Evolutionary conservation across 2,797 vertebrate species (phyloP).

Genomic region (Hemitrygon akajei): DNA sequence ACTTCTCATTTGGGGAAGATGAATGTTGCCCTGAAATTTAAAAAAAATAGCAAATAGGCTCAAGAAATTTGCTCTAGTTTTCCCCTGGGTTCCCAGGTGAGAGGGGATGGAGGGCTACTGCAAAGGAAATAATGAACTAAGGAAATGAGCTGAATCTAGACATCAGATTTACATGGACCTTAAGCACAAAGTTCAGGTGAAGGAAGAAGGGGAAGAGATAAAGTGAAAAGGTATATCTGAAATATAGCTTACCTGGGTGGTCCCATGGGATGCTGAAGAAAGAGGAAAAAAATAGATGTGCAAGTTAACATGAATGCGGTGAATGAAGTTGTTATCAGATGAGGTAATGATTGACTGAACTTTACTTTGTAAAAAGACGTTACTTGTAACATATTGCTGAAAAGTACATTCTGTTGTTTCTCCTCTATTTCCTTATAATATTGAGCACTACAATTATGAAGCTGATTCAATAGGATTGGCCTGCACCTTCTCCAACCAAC

Average conservation of each 20-base stretch:
- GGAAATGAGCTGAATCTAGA: neutral
- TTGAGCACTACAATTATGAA: neutral
- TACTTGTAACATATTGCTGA: neutral
- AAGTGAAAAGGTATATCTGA: neutral
- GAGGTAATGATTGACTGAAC: neutral
- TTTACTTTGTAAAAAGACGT: neutral
- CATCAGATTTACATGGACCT: neutral
- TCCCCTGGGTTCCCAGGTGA: neutral
- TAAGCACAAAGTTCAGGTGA: too few species aligned
- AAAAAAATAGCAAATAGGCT: neutral
- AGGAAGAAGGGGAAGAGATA: too few species aligned
- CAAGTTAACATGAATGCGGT: neutral
- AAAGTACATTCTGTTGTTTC: neutral
- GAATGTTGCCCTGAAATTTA: neutral
- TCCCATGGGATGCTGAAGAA: neutral
- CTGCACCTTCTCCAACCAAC: too few species aligned
- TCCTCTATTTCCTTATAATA: neutral
- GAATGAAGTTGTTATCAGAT: neutral
- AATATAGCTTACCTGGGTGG: neutral
- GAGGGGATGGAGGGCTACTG: neutral
- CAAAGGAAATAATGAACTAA: neutral
- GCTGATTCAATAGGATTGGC: neutral
- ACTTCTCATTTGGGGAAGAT: neutral
- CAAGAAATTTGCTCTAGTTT: neutral
- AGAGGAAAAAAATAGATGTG: neutral